Conservation (phyloP, 2,888 invertebrate species). For the Crepidodera aurea region DNA sequence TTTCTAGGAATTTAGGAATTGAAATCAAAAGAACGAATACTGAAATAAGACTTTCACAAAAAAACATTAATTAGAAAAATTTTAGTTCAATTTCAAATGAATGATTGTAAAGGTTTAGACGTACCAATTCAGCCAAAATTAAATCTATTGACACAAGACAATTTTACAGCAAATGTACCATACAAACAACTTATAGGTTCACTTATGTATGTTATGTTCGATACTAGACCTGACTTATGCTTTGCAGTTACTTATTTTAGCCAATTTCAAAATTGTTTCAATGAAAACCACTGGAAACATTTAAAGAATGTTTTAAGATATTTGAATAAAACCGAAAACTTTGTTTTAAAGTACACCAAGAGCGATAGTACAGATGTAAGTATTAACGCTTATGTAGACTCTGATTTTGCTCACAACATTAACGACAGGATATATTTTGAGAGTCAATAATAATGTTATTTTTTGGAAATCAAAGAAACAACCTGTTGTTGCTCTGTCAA, state of each 20-base stretch:
- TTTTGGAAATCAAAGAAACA: slow-evolving; percentile 39
- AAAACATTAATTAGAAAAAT: slow-evolving; percentile 36
- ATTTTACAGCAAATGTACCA: slow-evolving; percentile 20
- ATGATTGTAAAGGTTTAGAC: slow-evolving; percentile 24
- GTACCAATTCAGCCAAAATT: slow-evolving; percentile 35
- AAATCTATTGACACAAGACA: slow-evolving; percentile 17
- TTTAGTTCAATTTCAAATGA: slow-evolving; percentile 37
- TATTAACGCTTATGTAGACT: slow-evolving; percentile 19
- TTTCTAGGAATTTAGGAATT: slow-evolving; percentile 38
- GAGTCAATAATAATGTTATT: slow-evolving; percentile 33
- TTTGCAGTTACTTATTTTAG: slow-evolving; percentile 40
- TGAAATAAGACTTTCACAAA: slow-evolving; percentile 33
- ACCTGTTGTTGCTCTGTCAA: slow-evolving; percentile 33
- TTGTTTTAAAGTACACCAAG: slow-evolving; percentile 34
- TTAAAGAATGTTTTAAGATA: slow-evolving; percentile 27
- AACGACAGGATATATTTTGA: slow-evolving; percentile 31
- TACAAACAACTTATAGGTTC: slow-evolving; percentile 34
- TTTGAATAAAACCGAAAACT: slow-evolving; percentile 30
- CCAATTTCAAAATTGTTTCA: slow-evolving; percentile 39
- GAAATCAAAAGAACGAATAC: slow-evolving; percentile 31
- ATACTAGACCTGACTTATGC: slow-evolving; percentile 38
- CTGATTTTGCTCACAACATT: slow-evolving; percentile 20
- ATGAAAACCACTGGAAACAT: slow-evolving; percentile 32
- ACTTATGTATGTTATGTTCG: slow-evolving; percentile 41
- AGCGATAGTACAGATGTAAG: slow-evolving; percentile 4